A percentile compares a stretch with the other conserved stretches of the same genome.
phyloP scores from a whole-genome alignment of 30 jellyfish, hydroid and myxozoan genomes.

The Aurelia coerulea region DNA sequence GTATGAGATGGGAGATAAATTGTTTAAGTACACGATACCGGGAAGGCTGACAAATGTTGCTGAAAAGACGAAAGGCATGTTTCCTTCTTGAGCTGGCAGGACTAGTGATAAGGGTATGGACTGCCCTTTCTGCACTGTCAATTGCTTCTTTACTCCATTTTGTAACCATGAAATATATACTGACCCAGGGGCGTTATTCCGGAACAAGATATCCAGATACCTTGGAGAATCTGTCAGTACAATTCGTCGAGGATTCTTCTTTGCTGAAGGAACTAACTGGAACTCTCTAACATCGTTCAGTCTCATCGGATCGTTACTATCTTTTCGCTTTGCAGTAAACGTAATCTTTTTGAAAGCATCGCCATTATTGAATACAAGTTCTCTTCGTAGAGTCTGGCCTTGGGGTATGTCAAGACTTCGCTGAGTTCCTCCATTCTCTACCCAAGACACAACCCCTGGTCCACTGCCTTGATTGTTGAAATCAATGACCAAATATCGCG shows the following conservation, averaged over 20 bases:
- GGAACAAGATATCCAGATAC: not conserved
- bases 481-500: not conserved
- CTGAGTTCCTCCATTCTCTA: conserved; percentile 6
- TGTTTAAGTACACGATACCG: conserved; percentile 23
- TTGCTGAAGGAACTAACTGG: not conserved
- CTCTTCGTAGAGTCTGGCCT: conserved; percentile 22
- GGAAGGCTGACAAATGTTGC: conserved; percentile 9
- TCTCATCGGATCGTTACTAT: not conserved
- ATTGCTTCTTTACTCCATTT: not conserved
- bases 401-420: conserved; percentile 6
- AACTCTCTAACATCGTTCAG: not conserved
- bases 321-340: conserved; percentile 7
- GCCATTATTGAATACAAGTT: not conserved
- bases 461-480: conserved; percentile 3
- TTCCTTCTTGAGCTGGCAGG: not conserved
- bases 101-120: not conserved
- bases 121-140: not conserved
- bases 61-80: not conserved
- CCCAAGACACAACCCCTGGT: conserved; percentile 20
- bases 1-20: conserved; percentile 1
- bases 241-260: not conserved
- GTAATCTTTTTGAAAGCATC: conserved; percentile 7
- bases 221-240: conserved; percentile 5
- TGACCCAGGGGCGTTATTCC: conserved; percentile 3
- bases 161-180: not conserved